phyloP scores from a whole-genome alignment of 2,113 vertebrate species.

The Nerophis ophidion region DNA sequence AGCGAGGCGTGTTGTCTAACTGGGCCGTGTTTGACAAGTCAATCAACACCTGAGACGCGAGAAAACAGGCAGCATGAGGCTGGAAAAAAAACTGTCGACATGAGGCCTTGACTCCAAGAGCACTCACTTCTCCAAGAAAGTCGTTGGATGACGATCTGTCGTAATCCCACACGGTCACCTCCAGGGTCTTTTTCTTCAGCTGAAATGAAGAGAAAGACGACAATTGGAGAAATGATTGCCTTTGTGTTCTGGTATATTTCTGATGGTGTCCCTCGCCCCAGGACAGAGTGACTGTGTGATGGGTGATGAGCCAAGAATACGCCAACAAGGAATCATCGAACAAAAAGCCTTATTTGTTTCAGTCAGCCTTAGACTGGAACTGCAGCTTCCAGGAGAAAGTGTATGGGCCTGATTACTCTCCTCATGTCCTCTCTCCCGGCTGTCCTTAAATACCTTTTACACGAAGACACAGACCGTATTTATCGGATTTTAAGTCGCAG shows the following conservation, averaged over 20 bases:
- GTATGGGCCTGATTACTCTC: too few species aligned
- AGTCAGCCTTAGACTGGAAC: too few species aligned
- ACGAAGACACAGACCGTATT: too few species aligned
- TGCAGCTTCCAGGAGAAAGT: too few species aligned
- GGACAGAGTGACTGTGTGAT: too few species aligned
- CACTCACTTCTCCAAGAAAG: slow-evolving; percentile 95
- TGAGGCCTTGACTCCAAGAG: slow-evolving; percentile 4
- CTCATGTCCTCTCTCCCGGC: too few species aligned
- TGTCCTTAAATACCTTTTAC: too few species aligned
- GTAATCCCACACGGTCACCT: slow-evolving; percentile 99
- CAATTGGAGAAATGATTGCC: neutral
- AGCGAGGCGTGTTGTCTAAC: slow-evolving; percentile 90
- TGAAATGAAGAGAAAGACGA: slow-evolving; percentile 48
- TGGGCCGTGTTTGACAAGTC: slow-evolving; percentile 87
- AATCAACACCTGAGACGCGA: slow-evolving; percentile 81
- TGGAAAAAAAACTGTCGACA: neutral
- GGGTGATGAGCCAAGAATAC: too few species aligned
- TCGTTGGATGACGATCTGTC: slow-evolving; percentile 97
- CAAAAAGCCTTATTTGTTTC: too few species aligned
- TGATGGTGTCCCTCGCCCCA: too few species aligned
- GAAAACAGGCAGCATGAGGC: neutral
- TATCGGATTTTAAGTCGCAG: too few species aligned
- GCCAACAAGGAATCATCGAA: too few species aligned
- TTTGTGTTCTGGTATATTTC: neutral
- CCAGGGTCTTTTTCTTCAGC: slow-evolving; percentile 98